Evolutionary conservation across 2,113 vertebrate species (phyloP), one percentile per base, ranked within the genome.

Genomic region (Bagarius yarrelli): DNA sequence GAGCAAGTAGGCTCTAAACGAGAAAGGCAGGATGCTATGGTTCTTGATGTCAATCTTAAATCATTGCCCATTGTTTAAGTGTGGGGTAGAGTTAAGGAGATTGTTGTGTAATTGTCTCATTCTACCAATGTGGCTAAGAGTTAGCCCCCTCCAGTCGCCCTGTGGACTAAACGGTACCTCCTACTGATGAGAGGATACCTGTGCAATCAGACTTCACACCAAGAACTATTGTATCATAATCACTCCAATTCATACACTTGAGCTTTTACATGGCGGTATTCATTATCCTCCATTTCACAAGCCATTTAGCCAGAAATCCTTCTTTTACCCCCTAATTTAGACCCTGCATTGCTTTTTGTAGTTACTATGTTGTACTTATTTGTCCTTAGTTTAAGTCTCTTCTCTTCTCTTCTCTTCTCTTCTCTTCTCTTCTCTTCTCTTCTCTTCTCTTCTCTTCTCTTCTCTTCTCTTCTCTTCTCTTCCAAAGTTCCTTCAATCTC

Each of bases 211-310:
- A 85, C 85, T 9, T 83, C 90, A 86, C 89, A 89, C 87, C 74
- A 88, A 87, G 82, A 89, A 55, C 84, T 85, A 91, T 91, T 91
- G 89, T 91, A 84, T 88, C 85, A 89, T 93, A 93, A 93, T 93
- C 91, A 91, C 89, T 84, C 83, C 81, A 86, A 91, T 91, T 92
- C 90, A 89, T 84, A 83, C 85, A 83, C 86, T 64, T 75, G 78
- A 76, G 82, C 78, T 67, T 82, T 78, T 73, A 78, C 76, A 44
- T 83, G 27, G 55, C 69, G 50, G 76, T 63, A 57, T 80, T 78
- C 85, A 82, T 88, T 85, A 85, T 81, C 79, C 55, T 79, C 71
- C 52, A 73, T 84, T 81, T 80, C 76, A 67, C 60, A n/a, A 78
- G 67, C 73, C 77, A 76, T 83, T 84, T 81, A 83, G 74, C 40